phyloP scores from a whole-genome alignment of 2,113 vertebrate species.

The Lepisosteus osseus region DNA sequence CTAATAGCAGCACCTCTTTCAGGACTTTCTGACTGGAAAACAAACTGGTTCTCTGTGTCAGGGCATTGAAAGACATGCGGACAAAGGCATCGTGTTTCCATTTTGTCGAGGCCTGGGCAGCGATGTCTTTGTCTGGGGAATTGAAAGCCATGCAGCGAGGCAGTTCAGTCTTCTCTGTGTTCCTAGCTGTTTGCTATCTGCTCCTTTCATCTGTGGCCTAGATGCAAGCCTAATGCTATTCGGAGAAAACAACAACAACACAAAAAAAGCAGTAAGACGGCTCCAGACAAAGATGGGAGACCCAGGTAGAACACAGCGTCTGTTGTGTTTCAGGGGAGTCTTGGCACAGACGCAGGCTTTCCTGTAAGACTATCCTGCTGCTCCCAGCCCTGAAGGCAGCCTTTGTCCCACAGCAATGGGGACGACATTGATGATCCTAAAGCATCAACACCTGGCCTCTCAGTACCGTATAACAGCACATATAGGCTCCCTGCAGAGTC shows the following conservation, averaged over 20 bases:
- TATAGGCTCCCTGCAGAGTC: not conserved
- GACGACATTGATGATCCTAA: slow-evolving; percentile 67
- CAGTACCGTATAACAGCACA: slow-evolving; percentile 18
- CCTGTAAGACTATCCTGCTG: slow-evolving; percentile 74
- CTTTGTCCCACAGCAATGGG: slow-evolving; percentile 59
- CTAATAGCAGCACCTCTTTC: too few relatives aligned
- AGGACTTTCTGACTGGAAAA: too few relatives aligned
- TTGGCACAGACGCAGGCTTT: slow-evolving; percentile 64
- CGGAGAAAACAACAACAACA: slow-evolving; percentile 44
- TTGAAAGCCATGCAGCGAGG: too few relatives aligned
- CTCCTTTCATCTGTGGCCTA: slow-evolving; percentile 51
- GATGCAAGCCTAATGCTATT: slow-evolving; percentile 50
- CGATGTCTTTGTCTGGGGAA: too few relatives aligned
- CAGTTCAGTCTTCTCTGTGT: slow-evolving; percentile 38
- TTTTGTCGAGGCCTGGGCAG: too few relatives aligned
- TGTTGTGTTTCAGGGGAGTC: slow-evolving; percentile 66
- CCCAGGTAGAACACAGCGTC: slow-evolving; percentile 64
- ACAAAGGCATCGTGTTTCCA: too few relatives aligned
- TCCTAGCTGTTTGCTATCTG: slow-evolving; percentile 53
- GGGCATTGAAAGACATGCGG: too few relatives aligned
- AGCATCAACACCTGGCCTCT: slow-evolving; percentile 66
- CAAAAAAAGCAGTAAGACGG: slow-evolving; percentile 35
- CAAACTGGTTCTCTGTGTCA: too few relatives aligned
- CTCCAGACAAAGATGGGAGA: slow-evolving; percentile 63
- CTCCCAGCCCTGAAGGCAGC: slow-evolving; percentile 67